Conservation (phyloP, 2,888 invertebrate genomes). For the Melangyna quadrimaculata region DNA sequence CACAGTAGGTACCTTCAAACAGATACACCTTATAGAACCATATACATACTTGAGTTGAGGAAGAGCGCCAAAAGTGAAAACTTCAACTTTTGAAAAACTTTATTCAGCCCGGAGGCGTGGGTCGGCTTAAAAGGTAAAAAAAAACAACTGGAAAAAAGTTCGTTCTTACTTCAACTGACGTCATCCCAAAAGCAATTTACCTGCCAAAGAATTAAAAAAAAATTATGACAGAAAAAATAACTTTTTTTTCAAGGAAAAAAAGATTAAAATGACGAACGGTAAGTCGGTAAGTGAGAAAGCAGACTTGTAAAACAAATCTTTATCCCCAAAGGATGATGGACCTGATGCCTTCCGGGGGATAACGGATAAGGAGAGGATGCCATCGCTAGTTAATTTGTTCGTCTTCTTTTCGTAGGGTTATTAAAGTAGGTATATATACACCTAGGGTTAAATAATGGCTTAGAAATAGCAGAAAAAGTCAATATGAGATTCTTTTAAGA, state of each 20-base stretch:
- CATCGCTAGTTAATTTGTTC: slow-evolving; percentile 14
- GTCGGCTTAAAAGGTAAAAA: slow-evolving; percentile 16
- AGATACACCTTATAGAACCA: background rate
- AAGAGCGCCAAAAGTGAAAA: slow-evolving; percentile 30
- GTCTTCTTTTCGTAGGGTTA: background rate
- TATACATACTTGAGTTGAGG: slow-evolving; percentile 8
- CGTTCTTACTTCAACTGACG: slow-evolving; percentile 25
- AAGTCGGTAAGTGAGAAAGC: background rate
- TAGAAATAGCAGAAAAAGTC: no score
- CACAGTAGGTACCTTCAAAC: background rate
- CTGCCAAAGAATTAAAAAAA: background rate
- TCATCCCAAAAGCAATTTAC: slow-evolving; percentile 49
- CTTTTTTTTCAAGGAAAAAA: background rate
- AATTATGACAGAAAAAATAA: background rate
- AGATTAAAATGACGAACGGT: slow-evolving; percentile 22
- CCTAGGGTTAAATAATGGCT: background rate
- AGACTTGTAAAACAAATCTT: slow-evolving; percentile 22
- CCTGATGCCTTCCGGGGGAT: slow-evolving; percentile 9
- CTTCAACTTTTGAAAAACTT: slow-evolving; percentile 42
- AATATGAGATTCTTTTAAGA: no score
- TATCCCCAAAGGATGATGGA: slow-evolving; percentile 18
- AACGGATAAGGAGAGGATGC: no score
- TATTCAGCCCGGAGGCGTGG: background rate
- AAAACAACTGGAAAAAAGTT: background rate
- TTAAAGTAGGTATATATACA: background rate